Conservation (phyloP, 2,888 invertebrate genomes). For the Cosmorhoe ocellata region DNA sequence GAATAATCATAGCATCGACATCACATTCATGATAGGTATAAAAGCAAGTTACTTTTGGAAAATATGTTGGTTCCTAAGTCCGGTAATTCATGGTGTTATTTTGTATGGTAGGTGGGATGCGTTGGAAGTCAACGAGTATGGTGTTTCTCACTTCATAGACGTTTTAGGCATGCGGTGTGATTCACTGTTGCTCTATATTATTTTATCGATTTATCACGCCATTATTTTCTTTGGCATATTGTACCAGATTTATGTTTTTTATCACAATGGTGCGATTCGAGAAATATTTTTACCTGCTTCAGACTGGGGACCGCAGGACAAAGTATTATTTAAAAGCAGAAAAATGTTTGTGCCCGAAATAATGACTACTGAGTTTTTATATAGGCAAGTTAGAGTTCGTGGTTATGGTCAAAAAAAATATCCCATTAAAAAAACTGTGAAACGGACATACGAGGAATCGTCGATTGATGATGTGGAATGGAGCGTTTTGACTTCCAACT, state of each 20-base stretch:
- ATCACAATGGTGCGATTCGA: conserved; percentile 33
- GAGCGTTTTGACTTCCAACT: conserved; percentile 59
- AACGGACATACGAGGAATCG: conserved; percentile 18
- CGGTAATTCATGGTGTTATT: conserved; percentile 47
- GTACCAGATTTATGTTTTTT: conserved; percentile 44
- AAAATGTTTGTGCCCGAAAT: conserved; percentile 76
- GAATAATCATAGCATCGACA: conserved; percentile 64
- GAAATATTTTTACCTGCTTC: conserved; percentile 46
- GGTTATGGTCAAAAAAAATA: conserved; percentile 44
- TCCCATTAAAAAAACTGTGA: conserved; percentile 20
- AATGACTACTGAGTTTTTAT: conserved; percentile 77
- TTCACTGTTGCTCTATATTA: conserved; percentile 46
- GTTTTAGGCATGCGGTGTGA: conserved; percentile 39
- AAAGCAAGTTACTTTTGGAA: conserved; percentile 69
- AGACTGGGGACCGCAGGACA: conserved; percentile 67
- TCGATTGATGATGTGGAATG: conserved; percentile 45
- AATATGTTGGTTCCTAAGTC: conserved; percentile 60
- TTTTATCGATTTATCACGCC: conserved; percentile 47
- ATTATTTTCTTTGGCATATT: conserved; percentile 51
- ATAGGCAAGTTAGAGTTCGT: conserved; percentile 69
- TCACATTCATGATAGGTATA: conserved; percentile 74
- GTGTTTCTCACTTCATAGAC: conserved; percentile 44
- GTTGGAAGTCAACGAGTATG: conserved; percentile 36
- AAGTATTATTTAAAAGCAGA: conserved; percentile 63
- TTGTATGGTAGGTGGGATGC: conserved; percentile 43